Percentiles rank a stretch among this genome's conserved stretches.
phyloP scores from a whole-genome alignment of 2,888 invertebrate species.

The Ectemnius continuus region DNA sequence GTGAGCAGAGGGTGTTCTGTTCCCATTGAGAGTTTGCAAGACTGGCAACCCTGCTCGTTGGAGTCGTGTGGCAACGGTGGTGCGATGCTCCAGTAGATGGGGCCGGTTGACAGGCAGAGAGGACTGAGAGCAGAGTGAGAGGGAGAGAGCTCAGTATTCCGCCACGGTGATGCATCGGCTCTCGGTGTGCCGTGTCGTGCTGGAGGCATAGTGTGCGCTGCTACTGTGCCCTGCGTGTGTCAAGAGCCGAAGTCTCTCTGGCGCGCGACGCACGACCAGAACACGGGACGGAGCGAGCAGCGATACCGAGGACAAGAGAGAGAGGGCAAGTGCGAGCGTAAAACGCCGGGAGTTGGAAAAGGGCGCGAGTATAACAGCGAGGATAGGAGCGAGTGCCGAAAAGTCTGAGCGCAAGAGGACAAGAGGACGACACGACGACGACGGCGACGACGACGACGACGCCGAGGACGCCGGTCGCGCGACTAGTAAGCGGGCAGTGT shows the following conservation, averaged over 20 bases:
- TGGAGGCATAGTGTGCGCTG: slow-evolving; percentile 12
- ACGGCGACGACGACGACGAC: slow-evolving; percentile 30
- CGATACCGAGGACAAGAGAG: too few relatives aligned
- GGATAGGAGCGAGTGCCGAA: too few relatives aligned
- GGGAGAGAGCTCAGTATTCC: slow-evolving; percentile 48
- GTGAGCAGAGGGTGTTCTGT: not conserved
- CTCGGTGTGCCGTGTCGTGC: slow-evolving; percentile 49
- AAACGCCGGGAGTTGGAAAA: too few relatives aligned
- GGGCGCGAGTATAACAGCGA: too few relatives aligned
- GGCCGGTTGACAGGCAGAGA: slow-evolving; percentile 55
- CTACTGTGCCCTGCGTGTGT: slow-evolving; percentile 27
- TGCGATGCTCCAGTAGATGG: slow-evolving; percentile 42
- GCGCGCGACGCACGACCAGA: too few relatives aligned
- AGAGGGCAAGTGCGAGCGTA: not conserved
- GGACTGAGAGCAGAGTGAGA: too few relatives aligned
- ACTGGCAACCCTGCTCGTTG: not conserved
- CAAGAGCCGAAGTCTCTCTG: slow-evolving; percentile 13
- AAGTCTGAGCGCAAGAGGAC: not conserved
- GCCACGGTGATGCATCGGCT: slow-evolving; percentile 56
- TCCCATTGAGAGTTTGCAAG: not conserved
- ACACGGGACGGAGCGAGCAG: too few relatives aligned
- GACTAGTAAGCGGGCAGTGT: slow-evolving; percentile 68
- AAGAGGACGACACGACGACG: slow-evolving; percentile 25
- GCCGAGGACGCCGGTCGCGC: slow-evolving; percentile 23
- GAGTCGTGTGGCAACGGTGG: slow-evolving; percentile 49